A percentile compares a stretch with the other conserved stretches of the same genome.
These are phyloP conservation scores for Sterrhoptilus dennistouni DNA, from an alignment of 2,113 vertebrate genomes.

Conservation along the genomic window DNA sequence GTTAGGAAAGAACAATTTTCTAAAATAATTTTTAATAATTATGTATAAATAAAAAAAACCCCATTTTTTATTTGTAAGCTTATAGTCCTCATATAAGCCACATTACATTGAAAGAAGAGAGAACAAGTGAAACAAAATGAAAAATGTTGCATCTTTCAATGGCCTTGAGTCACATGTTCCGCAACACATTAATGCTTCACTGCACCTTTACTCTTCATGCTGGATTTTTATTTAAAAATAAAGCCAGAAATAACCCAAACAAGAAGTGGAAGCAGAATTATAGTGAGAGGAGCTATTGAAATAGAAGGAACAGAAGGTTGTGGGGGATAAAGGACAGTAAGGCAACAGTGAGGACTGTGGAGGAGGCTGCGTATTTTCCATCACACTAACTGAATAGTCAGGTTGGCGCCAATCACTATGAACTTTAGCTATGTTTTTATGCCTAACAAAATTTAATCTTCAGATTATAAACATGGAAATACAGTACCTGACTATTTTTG, in stretches of 20 bases:
- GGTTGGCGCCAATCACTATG: not conserved
- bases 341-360: rapidly evolving
- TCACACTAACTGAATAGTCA: not conserved
- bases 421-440: not conserved
- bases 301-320: not conserved
- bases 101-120: not conserved
- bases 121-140: not conserved
- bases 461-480: not conserved
- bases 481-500: not conserved
- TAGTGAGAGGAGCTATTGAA: not conserved
- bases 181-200: not conserved
- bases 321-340: not conserved
- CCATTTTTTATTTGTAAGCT: not conserved
- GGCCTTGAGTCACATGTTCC: not conserved
- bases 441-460: not conserved
- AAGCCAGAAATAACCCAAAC: not conserved
- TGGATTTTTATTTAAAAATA: not conserved
- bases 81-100: not conserved
- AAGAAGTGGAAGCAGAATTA: not conserved
- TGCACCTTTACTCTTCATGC: not conserved
- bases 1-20: not conserved
- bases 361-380: not conserved
- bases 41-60: not conserved
- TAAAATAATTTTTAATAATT: not conserved
- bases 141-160: not conserved